phyloP scores from a whole-genome alignment of 92 coral and sea anemone genomes.

The Metridium senile region DNA sequence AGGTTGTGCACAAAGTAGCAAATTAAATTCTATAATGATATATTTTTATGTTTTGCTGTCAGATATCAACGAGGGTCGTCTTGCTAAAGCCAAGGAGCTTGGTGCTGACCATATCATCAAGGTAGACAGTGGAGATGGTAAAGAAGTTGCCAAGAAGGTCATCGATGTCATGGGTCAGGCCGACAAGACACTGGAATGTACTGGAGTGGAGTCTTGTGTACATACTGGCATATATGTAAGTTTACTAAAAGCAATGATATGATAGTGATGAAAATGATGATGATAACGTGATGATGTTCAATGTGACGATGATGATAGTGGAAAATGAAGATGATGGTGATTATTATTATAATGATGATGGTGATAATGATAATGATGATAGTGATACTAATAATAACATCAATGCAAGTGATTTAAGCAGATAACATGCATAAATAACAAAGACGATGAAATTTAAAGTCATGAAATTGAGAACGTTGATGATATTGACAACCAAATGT shows the following conservation, averaged over 20 bases:
- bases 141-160: constrained; percentile 68
- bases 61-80: constrained; percentile 87
- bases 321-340: not conserved
- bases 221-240: constrained; percentile 90
- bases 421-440: too few relatives aligned
- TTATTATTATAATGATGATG: too few relatives aligned
- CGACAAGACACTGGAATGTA: constrained; percentile 86
- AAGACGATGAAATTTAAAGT: too few relatives aligned
- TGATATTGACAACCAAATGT: not conserved
- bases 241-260: not conserved
- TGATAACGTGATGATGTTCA: too few relatives aligned
- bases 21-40: too few relatives aligned
- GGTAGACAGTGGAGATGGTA: constrained; percentile 73
- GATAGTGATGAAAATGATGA: not conserved
- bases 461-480: too few relatives aligned
- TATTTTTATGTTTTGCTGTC: not conserved
- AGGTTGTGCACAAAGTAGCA: too few relatives aligned
- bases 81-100: constrained; percentile 87
- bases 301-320: too few relatives aligned
- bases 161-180: constrained; percentile 64
- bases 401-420: not conserved
- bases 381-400: too few relatives aligned
- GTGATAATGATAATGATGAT: too few relatives aligned
- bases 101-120: constrained; percentile 89
- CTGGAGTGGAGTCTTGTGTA: constrained; percentile 90